Conservation (phyloP, 37 sponge, comb jelly and placozoan species). For the Axinella damicornis region DNA sequence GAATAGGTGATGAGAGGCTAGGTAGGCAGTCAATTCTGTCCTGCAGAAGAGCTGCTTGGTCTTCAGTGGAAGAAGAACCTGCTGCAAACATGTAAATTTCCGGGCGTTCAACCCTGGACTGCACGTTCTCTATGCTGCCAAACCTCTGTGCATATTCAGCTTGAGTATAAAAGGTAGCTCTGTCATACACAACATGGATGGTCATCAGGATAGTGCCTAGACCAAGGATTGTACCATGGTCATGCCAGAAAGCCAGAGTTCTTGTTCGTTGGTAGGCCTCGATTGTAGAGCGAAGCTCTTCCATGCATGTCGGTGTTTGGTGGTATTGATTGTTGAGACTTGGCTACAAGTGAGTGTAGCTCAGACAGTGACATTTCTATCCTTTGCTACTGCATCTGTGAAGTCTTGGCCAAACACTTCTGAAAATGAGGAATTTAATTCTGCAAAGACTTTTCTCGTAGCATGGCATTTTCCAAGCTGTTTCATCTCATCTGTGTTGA, state of each 20-base stretch:
- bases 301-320: background rate
- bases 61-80: background rate
- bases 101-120: constrained; percentile 24
- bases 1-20: background rate
- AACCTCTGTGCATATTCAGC: background rate
- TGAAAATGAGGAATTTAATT: background rate
- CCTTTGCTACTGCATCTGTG: background rate
- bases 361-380: constrained; percentile 8
- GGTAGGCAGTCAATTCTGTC: constrained; percentile 36
- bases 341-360: background rate
- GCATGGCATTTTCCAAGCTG: constrained; percentile 2
- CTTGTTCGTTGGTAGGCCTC: constrained; percentile 21
- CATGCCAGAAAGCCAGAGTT: constrained; percentile 42
- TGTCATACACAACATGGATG: constrained; percentile 31
- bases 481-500: background rate
- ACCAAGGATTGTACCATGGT: constrained; percentile 36
- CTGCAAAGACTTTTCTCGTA: constrained; percentile 3
- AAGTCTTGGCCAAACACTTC: background rate
- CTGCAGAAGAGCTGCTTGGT: constrained; percentile 39
- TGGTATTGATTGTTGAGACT: background rate
- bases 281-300: constrained; percentile 4
- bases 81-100: constrained; percentile 27
- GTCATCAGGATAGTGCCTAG: constrained; percentile 38
- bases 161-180: constrained; percentile 41
- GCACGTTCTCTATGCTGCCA: constrained; percentile 1